Evolutionary conservation across 2,888 invertebrate species (phyloP), one percentile per base, ranked within the genome.

Genomic region (Tetragnatha montana): DNA sequence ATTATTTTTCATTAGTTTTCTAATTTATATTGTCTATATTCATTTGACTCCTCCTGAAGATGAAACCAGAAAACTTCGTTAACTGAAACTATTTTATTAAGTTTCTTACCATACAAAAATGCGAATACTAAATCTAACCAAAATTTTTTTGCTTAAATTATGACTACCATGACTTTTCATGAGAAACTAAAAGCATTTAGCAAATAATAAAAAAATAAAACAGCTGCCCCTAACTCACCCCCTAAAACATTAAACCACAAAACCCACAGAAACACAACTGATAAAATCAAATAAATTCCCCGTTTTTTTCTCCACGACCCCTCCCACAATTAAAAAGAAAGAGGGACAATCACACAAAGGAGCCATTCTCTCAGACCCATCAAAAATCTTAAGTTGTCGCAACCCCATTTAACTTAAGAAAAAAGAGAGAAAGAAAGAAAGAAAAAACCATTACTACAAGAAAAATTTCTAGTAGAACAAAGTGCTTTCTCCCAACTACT

Each of bases 331-430:
- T 60, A 60, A 60, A 60, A 60, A 60, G 60, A 17, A 6, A 8
- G 60, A 60, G 12, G 10, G 17, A 60, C 4, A 17, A 60, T 17
- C 17, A 60, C 35, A 35, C 60, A 60, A 60, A 76, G 21, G 71
- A 74, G 51, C 60, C 68, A 17, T 76, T 84, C 78, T 76, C 22
- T 73, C 22, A 78, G 14, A 71, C n/a, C 47, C 49, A 17, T 17
- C 60, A 70, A 49, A 81, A 49, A 70, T 71, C 70, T 47, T 71
- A 71, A 71, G 50, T 69, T 71, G 49, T 81, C 71, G 35, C 47
- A 81, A 71, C 70, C 69, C 14, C 81, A 81, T 71, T 81, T 49
- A 21, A 71, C 71, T 17, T 60, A 4, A 60, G 1, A 49, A 76
- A 6, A 60, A 22, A 60, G 60, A 60, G 60, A 17, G 60, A 6